These are phyloP conservation scores for Pycnomerus fuliginosus DNA, from an alignment of 2,888 invertebrate species.

Conservation along the genomic window DNA sequence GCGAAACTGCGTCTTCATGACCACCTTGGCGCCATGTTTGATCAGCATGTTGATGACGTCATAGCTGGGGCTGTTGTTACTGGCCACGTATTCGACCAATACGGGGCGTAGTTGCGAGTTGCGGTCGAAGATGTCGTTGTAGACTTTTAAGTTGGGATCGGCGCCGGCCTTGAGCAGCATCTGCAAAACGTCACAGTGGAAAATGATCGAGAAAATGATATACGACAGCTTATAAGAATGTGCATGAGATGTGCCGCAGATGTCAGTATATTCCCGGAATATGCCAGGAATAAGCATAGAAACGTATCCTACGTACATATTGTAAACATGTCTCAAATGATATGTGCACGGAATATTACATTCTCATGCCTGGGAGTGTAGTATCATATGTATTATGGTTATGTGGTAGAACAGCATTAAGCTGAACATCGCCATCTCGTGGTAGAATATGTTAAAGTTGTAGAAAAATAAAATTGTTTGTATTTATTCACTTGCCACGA, in stretches of 20 bases:
- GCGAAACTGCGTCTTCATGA: constrained; percentile 80
- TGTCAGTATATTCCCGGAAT: no score
- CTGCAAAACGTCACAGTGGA: constrained; percentile 39
- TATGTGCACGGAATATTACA: no score
- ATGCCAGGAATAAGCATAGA: no score
- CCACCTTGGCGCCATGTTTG: constrained; percentile 75
- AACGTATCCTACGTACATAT: no score
- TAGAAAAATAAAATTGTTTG: no score
- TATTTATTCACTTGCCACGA: no score
- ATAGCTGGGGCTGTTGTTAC: constrained; percentile 67
- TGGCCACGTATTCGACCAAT: constrained; percentile 79
- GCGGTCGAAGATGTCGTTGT: constrained; percentile 71
- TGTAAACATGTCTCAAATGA: no score
- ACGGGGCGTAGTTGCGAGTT: constrained; percentile 69
- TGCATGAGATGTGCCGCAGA: neutral
- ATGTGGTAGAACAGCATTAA: no score
- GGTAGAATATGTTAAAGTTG: no score
- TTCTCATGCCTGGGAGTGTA: no score
- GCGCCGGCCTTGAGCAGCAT: constrained; percentile 72
- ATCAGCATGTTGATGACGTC: constrained; percentile 70
- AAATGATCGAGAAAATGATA: neutral
- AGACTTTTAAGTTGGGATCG: constrained; percentile 74
- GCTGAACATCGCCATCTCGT: no score
- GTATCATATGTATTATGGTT: no score
- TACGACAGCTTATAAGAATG: neutral